Base-by-base conservation (phyloP, 2,888 invertebrate genomes). In the Cactoblastis cactorum region DNA sequence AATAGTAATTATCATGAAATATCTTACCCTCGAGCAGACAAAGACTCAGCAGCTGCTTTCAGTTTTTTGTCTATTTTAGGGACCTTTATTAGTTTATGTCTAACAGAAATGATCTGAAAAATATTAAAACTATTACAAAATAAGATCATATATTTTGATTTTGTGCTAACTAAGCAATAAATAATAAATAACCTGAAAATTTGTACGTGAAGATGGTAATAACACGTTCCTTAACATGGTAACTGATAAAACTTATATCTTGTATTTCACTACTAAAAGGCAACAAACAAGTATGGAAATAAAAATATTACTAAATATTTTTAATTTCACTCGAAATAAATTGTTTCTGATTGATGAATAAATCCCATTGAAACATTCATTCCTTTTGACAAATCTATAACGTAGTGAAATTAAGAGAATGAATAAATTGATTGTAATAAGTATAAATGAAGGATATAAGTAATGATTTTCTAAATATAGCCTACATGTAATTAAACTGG, bases 11-110 rank as follows among this genome's bases (percentile, higher is more conserved):
- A 12, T 33, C 12, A 12, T 12, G 33, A 6, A 12, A 33, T 6
- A 33, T 12, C 78, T 77, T 89, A 94, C 94, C 94, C 94, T 91
- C 93, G 92, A 24, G 93, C 86, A 58, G 93, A 92, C 65, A 94
- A 80, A 45, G 94, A 93, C 75, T 93, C 90, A 45, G 92, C 91
- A 53, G 92, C 83, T 33, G 93, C 89, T 69, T 85, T 77, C 14
- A 89, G 56, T 58, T 82, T 89, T 63, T 87, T 89, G 52, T 83
- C 84, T n/a, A 68, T 63, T 74, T 89, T 89, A 9, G 88, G 84
- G 45, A 66, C 61, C 53, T 80, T 84, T 53, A 76, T 75, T 51
- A 86, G 80, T 50, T 59, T 75, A 62, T 78, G 59, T 62, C 87
- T 76, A 9, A 80, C 59, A 28, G 69, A 54, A 52, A 58, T 63